These are phyloP conservation scores for Actinopyga echinites DNA, from an alignment of 53 echinoderm and acorn worm species.

Conservation along the genomic window DNA sequence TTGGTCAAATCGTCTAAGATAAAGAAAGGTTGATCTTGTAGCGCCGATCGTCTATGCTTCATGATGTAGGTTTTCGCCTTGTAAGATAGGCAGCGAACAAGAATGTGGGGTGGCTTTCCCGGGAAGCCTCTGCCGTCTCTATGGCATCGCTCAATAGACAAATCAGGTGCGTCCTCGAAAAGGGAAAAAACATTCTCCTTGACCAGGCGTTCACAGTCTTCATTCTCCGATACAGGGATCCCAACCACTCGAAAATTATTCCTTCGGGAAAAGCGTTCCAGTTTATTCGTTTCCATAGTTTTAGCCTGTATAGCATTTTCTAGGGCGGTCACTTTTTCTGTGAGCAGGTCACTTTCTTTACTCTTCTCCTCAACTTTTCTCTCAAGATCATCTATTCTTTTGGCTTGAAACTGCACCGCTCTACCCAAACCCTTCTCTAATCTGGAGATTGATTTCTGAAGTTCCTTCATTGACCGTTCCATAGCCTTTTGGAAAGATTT, in stretches of 20 bases:
- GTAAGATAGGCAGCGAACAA: slow-evolving; percentile 1
- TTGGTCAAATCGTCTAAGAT: slow-evolving; percentile 1
- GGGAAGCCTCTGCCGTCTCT: background rate
- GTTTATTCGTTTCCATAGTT: background rate
- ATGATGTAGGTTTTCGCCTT: background rate
- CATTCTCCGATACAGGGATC: background rate
- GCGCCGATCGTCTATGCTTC: background rate
- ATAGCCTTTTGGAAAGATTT: background rate
- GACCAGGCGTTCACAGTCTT: background rate
- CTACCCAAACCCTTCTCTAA: background rate
- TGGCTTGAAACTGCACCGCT: background rate
- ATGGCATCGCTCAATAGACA: background rate
- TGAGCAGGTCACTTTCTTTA: background rate
- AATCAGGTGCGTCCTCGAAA: background rate
- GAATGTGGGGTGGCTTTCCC: background rate
- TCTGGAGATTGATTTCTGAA: background rate
- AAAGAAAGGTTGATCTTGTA: background rate
- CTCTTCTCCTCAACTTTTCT: background rate
- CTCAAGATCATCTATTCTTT: background rate
- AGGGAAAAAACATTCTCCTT: background rate
- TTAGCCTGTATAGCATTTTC: too few relatives aligned
- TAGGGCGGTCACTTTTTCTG: background rate
- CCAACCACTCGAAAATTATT: background rate
- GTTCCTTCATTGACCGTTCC: background rate
- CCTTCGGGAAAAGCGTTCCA: background rate